Evolutionary conservation across 2,888 invertebrate genomes (phyloP).

Genomic region (Micoletzkya japonica): DNA sequence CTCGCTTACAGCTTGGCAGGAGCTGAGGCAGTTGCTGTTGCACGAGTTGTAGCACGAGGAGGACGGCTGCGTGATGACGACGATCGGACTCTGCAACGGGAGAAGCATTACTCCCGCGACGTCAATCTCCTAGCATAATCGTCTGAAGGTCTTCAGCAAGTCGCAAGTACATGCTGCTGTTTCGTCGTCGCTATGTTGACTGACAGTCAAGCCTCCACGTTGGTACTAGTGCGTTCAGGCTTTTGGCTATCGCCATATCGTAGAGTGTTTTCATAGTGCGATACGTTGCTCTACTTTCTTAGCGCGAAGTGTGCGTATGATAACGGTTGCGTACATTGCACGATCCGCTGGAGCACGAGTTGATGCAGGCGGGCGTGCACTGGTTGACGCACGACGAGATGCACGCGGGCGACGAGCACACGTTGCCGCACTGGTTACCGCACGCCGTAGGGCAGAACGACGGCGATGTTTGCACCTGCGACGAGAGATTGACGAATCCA

Average conservation of each 20-base stretch:
- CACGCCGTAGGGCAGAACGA: slow-evolving; percentile 5
- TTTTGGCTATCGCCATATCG: no score
- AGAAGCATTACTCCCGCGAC: no score
- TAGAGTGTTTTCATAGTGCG: no score
- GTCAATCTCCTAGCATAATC: no score
- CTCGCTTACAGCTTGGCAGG: slow-evolving; percentile 36
- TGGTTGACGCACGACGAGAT: slow-evolving; percentile 46
- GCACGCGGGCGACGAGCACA: slow-evolving; percentile 32
- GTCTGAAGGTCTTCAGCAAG: no score
- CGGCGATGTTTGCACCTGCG: slow-evolving; percentile 1
- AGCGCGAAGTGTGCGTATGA: no score
- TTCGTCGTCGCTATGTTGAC: neutral
- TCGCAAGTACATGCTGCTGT: neutral
- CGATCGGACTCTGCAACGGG: slow-evolving; percentile 10
- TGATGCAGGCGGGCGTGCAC: slow-evolving; percentile 43
- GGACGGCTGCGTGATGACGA: slow-evolving; percentile 2
- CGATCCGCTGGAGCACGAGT: slow-evolving; percentile 37
- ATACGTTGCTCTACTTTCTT: no score
- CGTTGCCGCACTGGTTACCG: slow-evolving; percentile 14
- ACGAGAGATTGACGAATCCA: slow-evolving; percentile 8
- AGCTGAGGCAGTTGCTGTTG: slow-evolving; percentile 47
- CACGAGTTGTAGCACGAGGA: slow-evolving; percentile 38
- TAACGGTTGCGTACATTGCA: no score
- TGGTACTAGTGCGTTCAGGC: no score
- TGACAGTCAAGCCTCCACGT: no score